phyloP scores from a whole-genome alignment of 2,113 vertebrate species.

The Nestor notabilis region DNA sequence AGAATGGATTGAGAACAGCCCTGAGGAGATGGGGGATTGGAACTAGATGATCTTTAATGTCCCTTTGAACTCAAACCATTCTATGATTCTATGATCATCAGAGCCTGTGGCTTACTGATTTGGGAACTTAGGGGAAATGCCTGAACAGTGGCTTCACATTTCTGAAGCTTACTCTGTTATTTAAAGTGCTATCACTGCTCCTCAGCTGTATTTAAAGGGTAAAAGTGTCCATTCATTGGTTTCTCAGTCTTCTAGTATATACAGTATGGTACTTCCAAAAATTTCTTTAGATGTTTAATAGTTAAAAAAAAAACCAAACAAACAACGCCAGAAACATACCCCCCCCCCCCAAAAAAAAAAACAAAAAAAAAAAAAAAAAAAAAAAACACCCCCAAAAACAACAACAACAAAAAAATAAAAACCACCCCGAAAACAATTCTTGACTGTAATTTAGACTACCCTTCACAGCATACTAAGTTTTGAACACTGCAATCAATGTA shows the following conservation, averaged over 20 bases:
- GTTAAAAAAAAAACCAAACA: background rate
- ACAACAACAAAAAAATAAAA: background rate
- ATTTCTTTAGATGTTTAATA: background rate
- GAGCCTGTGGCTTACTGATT: background rate
- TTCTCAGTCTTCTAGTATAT: background rate
- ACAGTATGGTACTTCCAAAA: accelerated
- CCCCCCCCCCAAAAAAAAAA: background rate
- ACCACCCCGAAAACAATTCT: background rate
- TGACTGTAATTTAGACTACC: background rate
- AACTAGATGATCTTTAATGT: background rate
- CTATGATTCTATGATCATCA: background rate
- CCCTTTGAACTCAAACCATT: background rate
- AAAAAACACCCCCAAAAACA: background rate
- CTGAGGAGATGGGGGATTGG: background rate
- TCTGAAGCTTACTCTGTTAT: background rate
- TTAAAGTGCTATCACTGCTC: background rate
- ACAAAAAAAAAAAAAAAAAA: background rate
- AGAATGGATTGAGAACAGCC: background rate
- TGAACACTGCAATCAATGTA: background rate
- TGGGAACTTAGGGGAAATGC: background rate
- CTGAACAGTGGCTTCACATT: background rate
- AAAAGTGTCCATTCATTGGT: background rate
- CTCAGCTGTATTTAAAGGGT: background rate
- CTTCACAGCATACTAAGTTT: background rate
- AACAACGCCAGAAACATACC: background rate